These are phyloP conservation scores for Homarus gammarus DNA, from an alignment of 2,888 invertebrate genomes.

Conservation along the genomic window DNA sequence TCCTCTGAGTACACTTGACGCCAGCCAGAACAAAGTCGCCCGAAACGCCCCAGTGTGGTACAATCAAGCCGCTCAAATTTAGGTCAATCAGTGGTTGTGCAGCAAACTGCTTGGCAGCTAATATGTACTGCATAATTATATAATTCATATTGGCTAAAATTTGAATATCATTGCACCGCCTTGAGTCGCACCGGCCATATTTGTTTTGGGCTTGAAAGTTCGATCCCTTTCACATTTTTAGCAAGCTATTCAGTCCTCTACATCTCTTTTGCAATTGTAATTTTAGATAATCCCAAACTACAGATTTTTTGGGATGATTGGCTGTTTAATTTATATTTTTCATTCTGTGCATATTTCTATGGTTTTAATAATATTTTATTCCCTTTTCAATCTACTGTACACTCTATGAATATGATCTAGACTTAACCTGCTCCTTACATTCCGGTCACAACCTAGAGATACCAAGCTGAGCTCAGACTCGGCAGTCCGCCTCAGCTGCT, in stretches of 20 bases:
- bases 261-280: slow-evolving; percentile 17
- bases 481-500: slow-evolving; percentile 8
- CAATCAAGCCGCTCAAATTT: no score
- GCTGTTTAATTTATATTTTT: slow-evolving; percentile 43
- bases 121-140: no score
- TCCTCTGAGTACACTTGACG: no score
- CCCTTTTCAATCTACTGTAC: background rate
- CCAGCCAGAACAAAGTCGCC: no score
- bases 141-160: background rate
- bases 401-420: background rate
- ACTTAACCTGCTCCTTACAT: background rate
- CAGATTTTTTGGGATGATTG: background rate
- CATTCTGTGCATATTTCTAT: slow-evolving; percentile 42
- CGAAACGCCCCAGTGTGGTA: no score
- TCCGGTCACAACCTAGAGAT: background rate
- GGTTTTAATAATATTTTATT: slow-evolving; percentile 6
- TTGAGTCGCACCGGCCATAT: slow-evolving; percentile 1
- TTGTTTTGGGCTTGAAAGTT: background rate
- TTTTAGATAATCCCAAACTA: slow-evolving; percentile 11
- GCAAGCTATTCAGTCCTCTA: slow-evolving; percentile 15
- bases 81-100: no score
- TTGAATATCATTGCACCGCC: background rate
- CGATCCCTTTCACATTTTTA: slow-evolving; percentile 1
- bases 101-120: no score
- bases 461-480: background rate